phyloP scores from a whole-genome alignment of 2,888 invertebrate species.

The Phasia obesa region DNA sequence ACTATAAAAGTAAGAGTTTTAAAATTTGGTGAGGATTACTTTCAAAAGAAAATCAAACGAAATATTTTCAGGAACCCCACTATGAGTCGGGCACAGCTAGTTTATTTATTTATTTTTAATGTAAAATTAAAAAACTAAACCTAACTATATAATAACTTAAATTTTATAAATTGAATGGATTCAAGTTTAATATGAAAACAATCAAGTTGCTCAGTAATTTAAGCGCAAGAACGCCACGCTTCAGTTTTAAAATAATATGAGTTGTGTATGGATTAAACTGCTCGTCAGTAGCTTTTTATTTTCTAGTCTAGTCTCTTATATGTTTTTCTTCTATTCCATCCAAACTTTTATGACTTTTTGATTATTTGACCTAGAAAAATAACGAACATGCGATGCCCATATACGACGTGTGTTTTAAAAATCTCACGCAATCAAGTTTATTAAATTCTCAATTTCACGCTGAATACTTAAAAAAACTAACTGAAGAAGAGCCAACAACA shows the following conservation, averaged over 20 bases:
- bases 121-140: too few relatives aligned
- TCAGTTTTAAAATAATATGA: slow-evolving; percentile 47
- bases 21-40: too few relatives aligned
- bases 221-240: slow-evolving; percentile 62
- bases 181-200: too few relatives aligned
- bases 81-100: too few relatives aligned
- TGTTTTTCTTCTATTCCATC: neutral
- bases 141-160: neutral
- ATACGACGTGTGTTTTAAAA: slow-evolving; percentile 21
- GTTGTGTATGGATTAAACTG: slow-evolving; percentile 35
- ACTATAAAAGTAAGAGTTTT: too few relatives aligned
- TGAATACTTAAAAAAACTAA: slow-evolving; percentile 75
- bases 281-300: slow-evolving; percentile 37
- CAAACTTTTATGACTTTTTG: slow-evolving; percentile 34
- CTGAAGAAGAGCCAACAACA: slow-evolving; percentile 59
- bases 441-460: slow-evolving; percentile 80
- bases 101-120: neutral
- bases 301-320: neutral
- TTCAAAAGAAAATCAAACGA: too few relatives aligned
- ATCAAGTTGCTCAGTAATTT: slow-evolving; percentile 1
- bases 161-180: too few relatives aligned
- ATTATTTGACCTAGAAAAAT: slow-evolving; percentile 18
- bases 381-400: slow-evolving; percentile 42
- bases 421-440: slow-evolving; percentile 64
- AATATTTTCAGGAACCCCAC: too few relatives aligned